Evolutionary conservation across 2,888 invertebrate species (phyloP), one percentile per base, ranked within the genome.

Genomic region (Holacanthella duospinosa): DNA sequence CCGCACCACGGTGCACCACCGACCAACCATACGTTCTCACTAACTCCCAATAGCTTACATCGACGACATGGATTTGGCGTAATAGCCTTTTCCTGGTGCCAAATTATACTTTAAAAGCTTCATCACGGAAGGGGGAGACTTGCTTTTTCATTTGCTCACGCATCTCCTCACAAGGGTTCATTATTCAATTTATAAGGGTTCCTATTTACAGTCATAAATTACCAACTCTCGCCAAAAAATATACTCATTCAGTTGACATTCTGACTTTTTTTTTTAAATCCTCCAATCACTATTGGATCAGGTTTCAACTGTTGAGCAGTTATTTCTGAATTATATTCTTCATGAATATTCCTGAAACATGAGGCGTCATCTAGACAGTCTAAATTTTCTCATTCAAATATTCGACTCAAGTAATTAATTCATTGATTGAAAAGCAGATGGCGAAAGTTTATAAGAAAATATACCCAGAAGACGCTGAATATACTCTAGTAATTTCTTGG

Each of bases 41-140:
- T 59, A 36, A 57, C 64, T 62, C 59, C 36, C 53, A 58, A 43
- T n/a, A 48, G 12, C n/a, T n/a, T n/a, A n/a, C n/a, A n/a, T n/a
- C n/a, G n/a, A n/a, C 36, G 12, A 48, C 48, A 48, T 48, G 48
- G 48, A 48, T 48, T 48, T 48, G 21, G 19, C 21, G 21, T 48
- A 48, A 48, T 48, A 48, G 48, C 21, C 48, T 48, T 48, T 48
- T 48, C 48, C 48, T 48, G 48, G 48, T 48, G 48, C 48, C 48
- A 48, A 48, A 48, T 48, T 48, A 48, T 48, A 48, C 48, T 48
- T 48, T 21, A 21, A 48, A 48, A 48, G 48, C 48, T 48, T 48
- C 48, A 48, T 48, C 48, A 48, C 4, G 48, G 21, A 48, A 48
- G 48, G 21, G 21, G 48, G 21, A 48, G 21, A 48, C n/a, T 48